Conservation (phyloP, 2,888 invertebrate species). For the Magallana nippona region DNA sequence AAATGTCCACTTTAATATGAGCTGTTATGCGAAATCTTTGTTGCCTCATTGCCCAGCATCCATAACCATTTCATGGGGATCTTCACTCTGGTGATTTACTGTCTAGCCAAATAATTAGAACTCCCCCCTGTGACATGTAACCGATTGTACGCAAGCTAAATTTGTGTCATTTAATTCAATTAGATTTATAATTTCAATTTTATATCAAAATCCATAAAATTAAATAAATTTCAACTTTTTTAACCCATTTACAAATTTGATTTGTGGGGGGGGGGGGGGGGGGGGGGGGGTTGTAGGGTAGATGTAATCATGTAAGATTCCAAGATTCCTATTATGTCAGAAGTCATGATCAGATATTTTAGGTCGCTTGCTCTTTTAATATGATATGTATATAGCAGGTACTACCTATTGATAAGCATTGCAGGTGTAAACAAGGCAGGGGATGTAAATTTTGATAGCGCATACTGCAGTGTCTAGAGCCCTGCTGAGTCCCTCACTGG, state of each 20-base stretch:
- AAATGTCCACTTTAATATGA: not conserved
- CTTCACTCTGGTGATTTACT: not conserved
- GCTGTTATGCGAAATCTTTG: not conserved
- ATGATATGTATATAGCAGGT: not conserved
- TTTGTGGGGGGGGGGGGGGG: too few species aligned
- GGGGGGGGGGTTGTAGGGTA: too few species aligned
- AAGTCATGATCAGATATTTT: not conserved
- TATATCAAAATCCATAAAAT: too few species aligned
- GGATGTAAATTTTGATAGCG: not conserved
- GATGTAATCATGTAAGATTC: too few species aligned
- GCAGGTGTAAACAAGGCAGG: not conserved
- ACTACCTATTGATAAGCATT: not conserved
- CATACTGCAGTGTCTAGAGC: not conserved
- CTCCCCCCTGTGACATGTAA: not conserved
- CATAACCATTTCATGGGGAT: not conserved
- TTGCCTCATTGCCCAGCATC: not conserved
- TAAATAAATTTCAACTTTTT: too few species aligned
- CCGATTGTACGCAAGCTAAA: not conserved
- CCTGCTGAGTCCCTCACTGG: not conserved
- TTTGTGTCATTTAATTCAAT: slow-evolving; percentile 27
- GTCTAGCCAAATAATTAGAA: not conserved
- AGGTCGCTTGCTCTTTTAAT: not conserved
- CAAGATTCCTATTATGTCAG: not conserved
- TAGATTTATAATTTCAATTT: not conserved
- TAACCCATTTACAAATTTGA: too few species aligned